Conservation (phyloP, 2,113 vertebrate genomes). For the Perca flavescens region DNA sequence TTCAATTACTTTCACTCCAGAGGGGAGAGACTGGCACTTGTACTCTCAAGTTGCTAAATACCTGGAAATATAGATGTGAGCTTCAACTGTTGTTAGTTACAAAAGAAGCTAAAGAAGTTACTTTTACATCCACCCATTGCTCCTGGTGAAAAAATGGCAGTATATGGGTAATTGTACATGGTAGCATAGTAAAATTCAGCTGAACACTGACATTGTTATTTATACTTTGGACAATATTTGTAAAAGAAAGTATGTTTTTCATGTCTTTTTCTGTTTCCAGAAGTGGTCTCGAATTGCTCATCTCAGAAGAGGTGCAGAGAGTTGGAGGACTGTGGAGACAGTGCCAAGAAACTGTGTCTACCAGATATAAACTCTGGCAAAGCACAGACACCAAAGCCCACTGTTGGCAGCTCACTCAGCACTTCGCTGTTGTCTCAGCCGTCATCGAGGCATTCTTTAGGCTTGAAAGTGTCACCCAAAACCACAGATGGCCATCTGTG, state of each 20-base stretch:
- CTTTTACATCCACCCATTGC: neutral
- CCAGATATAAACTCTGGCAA: neutral
- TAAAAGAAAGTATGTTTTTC: neutral
- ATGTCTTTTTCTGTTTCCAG: slow-evolving; percentile 25
- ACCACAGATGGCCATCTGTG: slow-evolving; percentile 3
- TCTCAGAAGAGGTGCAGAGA: slow-evolving; percentile 62
- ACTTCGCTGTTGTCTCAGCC: neutral
- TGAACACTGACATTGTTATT: neutral
- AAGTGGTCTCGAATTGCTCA: neutral
- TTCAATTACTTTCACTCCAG: no score
- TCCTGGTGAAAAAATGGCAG: neutral
- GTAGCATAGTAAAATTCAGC: neutral
- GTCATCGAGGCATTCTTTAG: neutral
- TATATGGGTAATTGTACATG: neutral
- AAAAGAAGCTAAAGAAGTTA: neutral
- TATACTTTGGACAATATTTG: neutral
- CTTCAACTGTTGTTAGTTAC: neutral
- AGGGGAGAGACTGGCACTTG: neutral
- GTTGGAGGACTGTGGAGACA: slow-evolving; percentile 12
- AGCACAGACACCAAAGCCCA: slow-evolving; percentile 9
- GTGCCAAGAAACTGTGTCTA: slow-evolving; percentile 53
- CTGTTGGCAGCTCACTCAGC: neutral
- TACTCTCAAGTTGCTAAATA: neutral
- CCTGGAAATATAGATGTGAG: neutral
- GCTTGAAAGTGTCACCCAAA: slow-evolving; percentile 18